Evolutionary conservation across 92 coral and sea anemone species (phyloP).

Genomic region (Meandrina meandrites): DNA sequence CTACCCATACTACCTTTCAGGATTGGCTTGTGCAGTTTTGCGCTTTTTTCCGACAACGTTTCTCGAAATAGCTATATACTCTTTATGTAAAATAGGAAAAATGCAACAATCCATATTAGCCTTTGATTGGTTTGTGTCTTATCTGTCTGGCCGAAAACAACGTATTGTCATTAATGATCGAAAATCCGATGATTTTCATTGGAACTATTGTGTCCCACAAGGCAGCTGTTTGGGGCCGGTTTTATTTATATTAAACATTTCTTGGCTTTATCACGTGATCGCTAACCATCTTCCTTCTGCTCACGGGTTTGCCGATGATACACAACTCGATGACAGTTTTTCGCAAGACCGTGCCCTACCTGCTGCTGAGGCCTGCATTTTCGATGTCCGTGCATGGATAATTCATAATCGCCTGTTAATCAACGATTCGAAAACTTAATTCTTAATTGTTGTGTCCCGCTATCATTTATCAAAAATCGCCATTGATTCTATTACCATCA

Average conservation of each 20-base stretch:
- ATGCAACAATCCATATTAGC: too few species aligned
- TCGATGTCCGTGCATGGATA: background rate
- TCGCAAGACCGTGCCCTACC: background rate
- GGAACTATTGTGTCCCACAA: background rate
- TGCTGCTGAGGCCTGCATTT: conserved; percentile 13
- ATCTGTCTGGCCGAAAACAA: background rate
- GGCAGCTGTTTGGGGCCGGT: background rate
- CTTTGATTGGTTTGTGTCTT: background rate
- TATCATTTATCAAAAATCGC: too few species aligned
- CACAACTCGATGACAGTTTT: background rate
- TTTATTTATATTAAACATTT: background rate
- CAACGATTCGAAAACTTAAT: background rate
- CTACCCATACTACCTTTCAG: too few species aligned
- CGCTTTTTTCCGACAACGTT: too few species aligned
- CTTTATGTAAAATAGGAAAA: too few species aligned
- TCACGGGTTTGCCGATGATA: conserved; percentile 1
- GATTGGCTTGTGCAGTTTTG: too few species aligned
- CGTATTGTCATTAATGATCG: background rate
- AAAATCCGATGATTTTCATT: background rate
- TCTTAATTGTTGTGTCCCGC: too few species aligned
- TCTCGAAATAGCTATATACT: too few species aligned
- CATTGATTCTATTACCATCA: too few species aligned
- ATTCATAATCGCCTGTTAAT: background rate
- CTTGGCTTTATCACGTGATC: background rate
- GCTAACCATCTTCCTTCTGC: background rate